A percentile compares a stretch with the other conserved stretches of the same genome.
phyloP scores from a whole-genome alignment of 2,888 invertebrate genomes.

The Cephus rjabovi region DNA sequence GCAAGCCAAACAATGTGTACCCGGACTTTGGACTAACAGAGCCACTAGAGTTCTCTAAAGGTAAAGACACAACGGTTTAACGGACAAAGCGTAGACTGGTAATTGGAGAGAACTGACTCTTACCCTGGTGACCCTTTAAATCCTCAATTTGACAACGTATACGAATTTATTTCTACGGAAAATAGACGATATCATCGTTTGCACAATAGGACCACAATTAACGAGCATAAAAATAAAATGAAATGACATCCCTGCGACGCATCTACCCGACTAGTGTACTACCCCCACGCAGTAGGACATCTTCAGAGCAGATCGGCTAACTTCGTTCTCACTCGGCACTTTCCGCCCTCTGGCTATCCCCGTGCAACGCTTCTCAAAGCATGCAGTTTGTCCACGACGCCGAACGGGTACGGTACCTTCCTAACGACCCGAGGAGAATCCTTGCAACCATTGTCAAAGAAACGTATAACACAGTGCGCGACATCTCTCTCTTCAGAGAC shows the following conservation, averaged over 20 bases:
- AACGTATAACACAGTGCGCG: not conserved
- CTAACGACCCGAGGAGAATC: not conserved
- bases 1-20: not conserved
- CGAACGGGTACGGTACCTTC: slow-evolving; percentile 31
- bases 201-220: not conserved
- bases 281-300: not conserved
- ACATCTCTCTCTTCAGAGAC: not conserved
- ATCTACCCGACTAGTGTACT: not conserved
- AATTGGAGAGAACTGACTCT: not conserved
- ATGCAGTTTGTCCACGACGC: slow-evolving; percentile 53
- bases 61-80: not conserved
- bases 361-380: slow-evolving; percentile 21
- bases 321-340: not conserved
- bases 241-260: not conserved
- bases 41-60: not conserved
- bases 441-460: not conserved
- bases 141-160: not conserved
- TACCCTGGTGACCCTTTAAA: not conserved
- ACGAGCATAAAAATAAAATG: not conserved
- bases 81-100: not conserved
- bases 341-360: not conserved
- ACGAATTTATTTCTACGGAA: not conserved
- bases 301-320: not conserved
- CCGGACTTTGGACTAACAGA: not conserved
- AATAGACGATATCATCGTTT: not conserved